phyloP scores from a whole-genome alignment of 2,113 vertebrate genomes.

The Tor tambroides region DNA sequence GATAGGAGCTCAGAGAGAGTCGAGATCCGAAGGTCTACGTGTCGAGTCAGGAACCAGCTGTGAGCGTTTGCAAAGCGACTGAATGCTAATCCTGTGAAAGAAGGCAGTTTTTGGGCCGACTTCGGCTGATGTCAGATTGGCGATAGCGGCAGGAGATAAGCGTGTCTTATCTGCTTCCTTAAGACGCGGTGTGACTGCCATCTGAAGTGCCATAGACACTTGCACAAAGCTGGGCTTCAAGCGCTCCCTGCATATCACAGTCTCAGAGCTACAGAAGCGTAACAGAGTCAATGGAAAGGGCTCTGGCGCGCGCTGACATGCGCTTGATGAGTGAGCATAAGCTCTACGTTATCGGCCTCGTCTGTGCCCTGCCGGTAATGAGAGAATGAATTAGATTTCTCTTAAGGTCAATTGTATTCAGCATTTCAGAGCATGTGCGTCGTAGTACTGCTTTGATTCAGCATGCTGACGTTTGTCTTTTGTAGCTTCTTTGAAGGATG shows the following conservation, averaged over 20 bases:
- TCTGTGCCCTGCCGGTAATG: conserved; percentile 40
- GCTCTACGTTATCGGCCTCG: conserved; percentile 51
- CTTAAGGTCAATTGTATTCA: conserved; percentile 49
- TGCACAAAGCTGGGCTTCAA: conserved; percentile 51
- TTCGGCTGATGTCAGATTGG: conserved; percentile 54
- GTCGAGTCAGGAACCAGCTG: conserved; percentile 26
- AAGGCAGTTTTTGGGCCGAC: conserved; percentile 48
- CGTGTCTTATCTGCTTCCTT: conserved; percentile 56
- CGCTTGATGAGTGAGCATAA: conserved; percentile 52
- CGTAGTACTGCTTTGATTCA: conserved; percentile 29
- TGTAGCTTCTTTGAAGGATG: conserved; percentile 25
- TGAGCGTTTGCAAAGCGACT: conserved; percentile 52
- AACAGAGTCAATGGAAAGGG: conserved; percentile 60
- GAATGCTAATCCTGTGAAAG: conserved; percentile 60
- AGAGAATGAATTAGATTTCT: conserved; percentile 53
- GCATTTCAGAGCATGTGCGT: conserved; percentile 3
- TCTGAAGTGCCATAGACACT: conserved; percentile 57
- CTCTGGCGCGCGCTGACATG: conserved; percentile 45
- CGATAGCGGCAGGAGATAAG: conserved; percentile 59
- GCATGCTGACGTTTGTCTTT: conserved; percentile 22
- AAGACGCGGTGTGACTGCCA: conserved; percentile 52
- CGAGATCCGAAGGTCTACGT: neutral
- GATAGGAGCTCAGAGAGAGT: conserved; percentile 24
- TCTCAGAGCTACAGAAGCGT: conserved; percentile 49
- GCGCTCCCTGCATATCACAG: conserved; percentile 53